Evolutionary conservation across 1,140 invertebrate species (phyloP).

Genomic region (Camponotus vicinus): DNA sequence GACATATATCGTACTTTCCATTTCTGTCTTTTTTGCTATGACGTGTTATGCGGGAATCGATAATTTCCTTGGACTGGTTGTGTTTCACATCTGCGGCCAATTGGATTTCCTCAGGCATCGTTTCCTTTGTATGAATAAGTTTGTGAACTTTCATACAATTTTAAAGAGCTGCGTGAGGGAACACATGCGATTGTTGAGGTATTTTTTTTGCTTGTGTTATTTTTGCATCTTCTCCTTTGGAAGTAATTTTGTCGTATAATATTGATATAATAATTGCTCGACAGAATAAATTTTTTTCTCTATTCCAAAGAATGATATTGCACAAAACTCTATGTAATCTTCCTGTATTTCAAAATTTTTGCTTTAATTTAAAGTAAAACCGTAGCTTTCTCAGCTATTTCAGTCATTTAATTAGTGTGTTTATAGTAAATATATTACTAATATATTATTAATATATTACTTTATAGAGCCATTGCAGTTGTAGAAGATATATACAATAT

Average conservation of each 20-base stretch:
- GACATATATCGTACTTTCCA: neutral
- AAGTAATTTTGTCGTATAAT: neutral
- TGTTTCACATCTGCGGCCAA: slow-evolving; percentile 35
- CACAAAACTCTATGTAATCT: neutral
- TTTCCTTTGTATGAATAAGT: neutral
- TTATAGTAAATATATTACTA: neutral
- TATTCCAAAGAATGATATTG: neutral
- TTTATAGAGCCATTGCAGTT: slow-evolving; percentile 15
- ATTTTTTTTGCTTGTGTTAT: neutral
- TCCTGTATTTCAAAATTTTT: neutral
- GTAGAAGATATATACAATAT: slow-evolving; percentile 28
- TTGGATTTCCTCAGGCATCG: slow-evolving; percentile 12
- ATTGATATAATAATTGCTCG: neutral
- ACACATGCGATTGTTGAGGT: slow-evolving; percentile 35
- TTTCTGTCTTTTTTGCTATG: neutral
- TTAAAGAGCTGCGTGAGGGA: neutral
- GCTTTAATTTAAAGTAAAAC: neutral
- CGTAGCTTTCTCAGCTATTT: neutral
- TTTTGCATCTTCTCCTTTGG: neutral
- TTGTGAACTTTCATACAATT: neutral
- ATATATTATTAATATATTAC: neutral
- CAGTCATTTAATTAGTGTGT: neutral
- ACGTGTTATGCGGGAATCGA: slow-evolving; percentile 13
- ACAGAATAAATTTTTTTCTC: neutral
- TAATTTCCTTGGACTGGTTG: neutral